Evolutionary conservation across 2,797 vertebrate genomes (phyloP).

Genomic region (Hyperoplus lanceolatus): DNA sequence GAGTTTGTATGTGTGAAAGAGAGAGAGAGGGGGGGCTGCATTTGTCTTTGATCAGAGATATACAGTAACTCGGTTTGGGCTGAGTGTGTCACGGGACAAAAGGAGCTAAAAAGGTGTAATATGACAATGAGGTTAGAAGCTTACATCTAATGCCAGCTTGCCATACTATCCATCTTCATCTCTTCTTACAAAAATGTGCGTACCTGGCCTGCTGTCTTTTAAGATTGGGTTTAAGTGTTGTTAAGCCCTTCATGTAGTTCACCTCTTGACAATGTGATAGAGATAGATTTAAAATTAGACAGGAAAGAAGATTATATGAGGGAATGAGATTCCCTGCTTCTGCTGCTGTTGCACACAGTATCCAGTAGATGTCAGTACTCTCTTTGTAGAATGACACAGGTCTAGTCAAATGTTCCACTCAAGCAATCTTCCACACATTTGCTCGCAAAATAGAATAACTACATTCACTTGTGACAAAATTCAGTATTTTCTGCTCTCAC

Average conservation of each 20-base stretch:
- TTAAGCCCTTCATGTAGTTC: slow-evolving; percentile 5
- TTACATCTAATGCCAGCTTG: background rate
- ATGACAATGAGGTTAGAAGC: slow-evolving; percentile 32
- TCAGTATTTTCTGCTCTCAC: background rate
- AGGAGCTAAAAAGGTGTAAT: slow-evolving; percentile 37
- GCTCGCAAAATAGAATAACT: background rate
- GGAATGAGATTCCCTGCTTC: background rate
- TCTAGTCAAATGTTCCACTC: rapidly evolving
- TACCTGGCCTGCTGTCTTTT: background rate
- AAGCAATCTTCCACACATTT: background rate
- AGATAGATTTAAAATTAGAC: background rate
- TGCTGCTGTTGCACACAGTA: slow-evolving; percentile 39
- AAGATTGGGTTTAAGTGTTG: background rate
- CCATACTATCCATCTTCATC: background rate
- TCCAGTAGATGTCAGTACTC: slow-evolving; percentile 74
- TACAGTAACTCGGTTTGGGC: slow-evolving; percentile 43
- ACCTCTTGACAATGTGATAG: background rate
- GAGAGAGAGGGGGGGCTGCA: slow-evolving; percentile 6
- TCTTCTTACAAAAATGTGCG: background rate
- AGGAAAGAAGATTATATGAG: background rate
- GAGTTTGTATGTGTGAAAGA: slow-evolving; percentile 6
- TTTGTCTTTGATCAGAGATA: slow-evolving; percentile 44
- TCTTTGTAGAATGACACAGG: background rate
- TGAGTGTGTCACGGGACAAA: slow-evolving; percentile 34
- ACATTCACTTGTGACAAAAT: background rate